Evolutionary conservation across 2,888 invertebrate genomes (phyloP), one percentile per base, ranked within the genome.

Genomic region (Malthinus flaveolus): DNA sequence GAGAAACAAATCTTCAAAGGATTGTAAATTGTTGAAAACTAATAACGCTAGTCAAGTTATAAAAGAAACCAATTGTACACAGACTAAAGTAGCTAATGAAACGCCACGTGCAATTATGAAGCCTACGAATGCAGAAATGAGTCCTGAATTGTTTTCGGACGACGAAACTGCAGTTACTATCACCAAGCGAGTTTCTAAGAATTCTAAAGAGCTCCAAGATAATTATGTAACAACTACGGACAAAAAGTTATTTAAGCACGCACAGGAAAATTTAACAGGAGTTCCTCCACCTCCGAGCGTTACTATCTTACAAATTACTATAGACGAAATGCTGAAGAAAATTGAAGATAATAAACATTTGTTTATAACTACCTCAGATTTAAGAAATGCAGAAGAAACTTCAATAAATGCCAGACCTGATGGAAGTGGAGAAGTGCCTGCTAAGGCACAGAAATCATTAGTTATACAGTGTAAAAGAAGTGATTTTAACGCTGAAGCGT

Each of bases 201-300:
- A 71, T n/a, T 56, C 57, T 7, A 60, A 62, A 33, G 57, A 58
- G 23, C 52, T 60, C 1, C 56, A 68, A 49, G 72, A 74, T 59
- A 68, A 62, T 50, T 74, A 71, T 59, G 51, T 71, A 9, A 59
- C 67, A 9, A 71, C 68, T 52, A 68, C 73, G 1, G 83, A 84
- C 67, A 66, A 71, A 12, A 73, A 71, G 62, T 65, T 81, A 56
- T 64, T 82, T 13, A 76, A 70, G 42, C 75, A 76, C 62, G 75
- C 85, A 46, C 82, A 87, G 74, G 84, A 83, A 71, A 83, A 82
- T 44, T 76, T 91, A 7, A 83, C 83, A 64, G 91, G 91, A 1
- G 83, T 91, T 0, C 80, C 87, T 7, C 91, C 91, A 13, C 91
- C 91, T 7, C 90, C 90, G 0, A 89, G 88, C 15, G 82, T 89